Base-by-base conservation (phyloP, 2,888 invertebrate species). In the Galeruca laticollis region DNA sequence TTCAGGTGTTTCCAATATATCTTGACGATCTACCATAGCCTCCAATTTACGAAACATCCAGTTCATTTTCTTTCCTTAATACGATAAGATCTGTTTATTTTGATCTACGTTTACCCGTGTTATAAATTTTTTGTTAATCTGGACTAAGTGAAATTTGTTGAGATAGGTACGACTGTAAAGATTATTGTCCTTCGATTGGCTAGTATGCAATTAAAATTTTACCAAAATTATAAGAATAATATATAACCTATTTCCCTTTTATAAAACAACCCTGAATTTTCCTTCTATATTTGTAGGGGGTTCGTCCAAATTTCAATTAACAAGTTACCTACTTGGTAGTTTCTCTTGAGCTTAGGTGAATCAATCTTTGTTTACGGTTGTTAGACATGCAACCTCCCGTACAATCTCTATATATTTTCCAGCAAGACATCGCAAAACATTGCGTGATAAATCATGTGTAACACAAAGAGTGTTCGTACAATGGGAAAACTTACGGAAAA, bases 311-410 rank as follows among this genome's bases (percentile, higher is more conserved):
- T 75, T 76, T 76, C 76, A 75, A 76, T 76, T 76, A 76, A 63
- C 69, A 56, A 73, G 73, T 67, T 74, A 74, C 74, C 72, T 73
- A 67, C 71, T 69, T 52, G 67, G 69, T 65, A 69, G 65, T 71
- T 72, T 72, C 61, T 71, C 71, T 69, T 66, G 57, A 35, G 59
- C 70, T 64, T 59, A 68, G 70, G 74, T 60, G 70, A 71, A 76
- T 75, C 75, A 77, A 75, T 77, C 76, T 75, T 70, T 60, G 40
- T 76, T 74, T 75, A 80, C 76, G 77, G 70, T 71, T 67, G 71
- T 67, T 73, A 69, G 69, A 72, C 80, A 79, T 75, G 80, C 79
- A 71, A 80, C 72, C 70, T 67, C 68, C 75, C 75, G 76, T 77
- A 70, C 68, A 73, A 69, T 69, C 63, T 64, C 66, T 68, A 70